Conservation (phyloP, 2,797 vertebrate species). For the Harpagifer antarcticus region DNA sequence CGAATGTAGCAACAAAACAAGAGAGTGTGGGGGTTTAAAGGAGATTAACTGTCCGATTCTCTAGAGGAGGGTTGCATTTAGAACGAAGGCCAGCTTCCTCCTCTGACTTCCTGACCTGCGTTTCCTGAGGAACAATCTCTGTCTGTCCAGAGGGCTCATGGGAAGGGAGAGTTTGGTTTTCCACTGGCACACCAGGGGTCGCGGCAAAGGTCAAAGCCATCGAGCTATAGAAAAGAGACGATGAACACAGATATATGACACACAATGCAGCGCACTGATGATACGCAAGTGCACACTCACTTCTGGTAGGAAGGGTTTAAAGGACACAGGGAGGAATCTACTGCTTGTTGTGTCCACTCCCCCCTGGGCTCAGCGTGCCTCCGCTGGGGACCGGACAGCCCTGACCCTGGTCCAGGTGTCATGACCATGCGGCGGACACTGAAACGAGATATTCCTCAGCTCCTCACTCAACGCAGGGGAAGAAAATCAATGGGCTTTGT, state of each 20-base stretch:
- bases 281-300: conserved; percentile 10
- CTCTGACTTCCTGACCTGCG: conserved; percentile 74
- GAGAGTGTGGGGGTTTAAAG: conserved; percentile 46
- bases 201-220: conserved; percentile 60
- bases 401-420: conserved; percentile 82
- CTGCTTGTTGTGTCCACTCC: conserved; percentile 30
- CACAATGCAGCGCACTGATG: conserved; percentile 19
- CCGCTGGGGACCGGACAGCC: conserved; percentile 56
- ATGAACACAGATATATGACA: conserved; percentile 17
- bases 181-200: conserved; percentile 49
- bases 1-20: conserved; percentile 64
- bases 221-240: conserved; percentile 39
- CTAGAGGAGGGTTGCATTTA: conserved; percentile 69
- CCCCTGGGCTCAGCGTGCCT: conserved; percentile 16
- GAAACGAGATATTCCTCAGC: conserved; percentile 83
- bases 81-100: conserved; percentile 69
- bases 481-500: conserved; percentile 87
- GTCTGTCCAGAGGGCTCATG: conserved; percentile 71
- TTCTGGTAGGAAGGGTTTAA: neutral
- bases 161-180: conserved; percentile 69
- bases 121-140: conserved; percentile 76
- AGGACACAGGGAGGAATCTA: conserved; percentile 26
- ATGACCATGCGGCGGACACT: conserved; percentile 74
- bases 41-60: conserved; percentile 65
- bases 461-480: conserved; percentile 68